Evolutionary conservation across 2,113 vertebrate species (phyloP).

Genomic region (Brachyistius frenatus): DNA sequence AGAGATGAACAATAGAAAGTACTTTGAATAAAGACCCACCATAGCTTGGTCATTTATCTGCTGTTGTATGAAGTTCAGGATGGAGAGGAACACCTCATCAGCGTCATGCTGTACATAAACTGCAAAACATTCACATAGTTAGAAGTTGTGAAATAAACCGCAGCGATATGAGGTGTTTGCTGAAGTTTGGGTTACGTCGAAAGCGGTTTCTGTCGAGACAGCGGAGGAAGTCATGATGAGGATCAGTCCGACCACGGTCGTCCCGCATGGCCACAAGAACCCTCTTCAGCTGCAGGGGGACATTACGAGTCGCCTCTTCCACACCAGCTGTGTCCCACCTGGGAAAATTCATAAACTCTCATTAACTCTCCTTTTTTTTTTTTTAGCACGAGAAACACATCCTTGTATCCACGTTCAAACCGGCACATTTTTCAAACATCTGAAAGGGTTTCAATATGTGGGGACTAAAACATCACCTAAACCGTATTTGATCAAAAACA

Average conservation of each 20-base stretch:
- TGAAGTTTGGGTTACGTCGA: slow-evolving; percentile 48
- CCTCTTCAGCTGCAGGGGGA: slow-evolving; percentile 71
- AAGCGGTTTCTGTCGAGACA: slow-evolving; percentile 77
- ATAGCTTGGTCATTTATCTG: slow-evolving; percentile 74
- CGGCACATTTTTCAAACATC: neutral
- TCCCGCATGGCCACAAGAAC: slow-evolving; percentile 66
- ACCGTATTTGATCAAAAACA: neutral
- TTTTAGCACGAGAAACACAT: slow-evolving; percentile 1
- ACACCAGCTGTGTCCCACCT: slow-evolving; percentile 69
- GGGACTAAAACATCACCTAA: neutral
- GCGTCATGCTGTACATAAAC: slow-evolving; percentile 79
- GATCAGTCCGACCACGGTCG: slow-evolving; percentile 13
- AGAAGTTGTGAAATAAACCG: neutral
- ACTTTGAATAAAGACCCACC: slow-evolving; percentile 55
- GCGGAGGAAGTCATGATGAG: slow-evolving; percentile 68
- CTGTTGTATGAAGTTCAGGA: slow-evolving; percentile 74
- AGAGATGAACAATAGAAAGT: neutral
- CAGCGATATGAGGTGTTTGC: neutral
- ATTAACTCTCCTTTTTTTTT: neutral
- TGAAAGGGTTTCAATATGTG: slow-evolving; percentile 5
- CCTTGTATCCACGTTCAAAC: neutral
- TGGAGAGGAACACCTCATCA: slow-evolving; percentile 80
- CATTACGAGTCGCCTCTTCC: neutral
- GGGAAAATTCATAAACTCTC: slow-evolving; percentile 10
- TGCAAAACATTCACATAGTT: slow-evolving; percentile 36